Evolutionary conservation across 2,113 vertebrate genomes (phyloP).

Genomic region (Chaenocephalus aceratus): DNA sequence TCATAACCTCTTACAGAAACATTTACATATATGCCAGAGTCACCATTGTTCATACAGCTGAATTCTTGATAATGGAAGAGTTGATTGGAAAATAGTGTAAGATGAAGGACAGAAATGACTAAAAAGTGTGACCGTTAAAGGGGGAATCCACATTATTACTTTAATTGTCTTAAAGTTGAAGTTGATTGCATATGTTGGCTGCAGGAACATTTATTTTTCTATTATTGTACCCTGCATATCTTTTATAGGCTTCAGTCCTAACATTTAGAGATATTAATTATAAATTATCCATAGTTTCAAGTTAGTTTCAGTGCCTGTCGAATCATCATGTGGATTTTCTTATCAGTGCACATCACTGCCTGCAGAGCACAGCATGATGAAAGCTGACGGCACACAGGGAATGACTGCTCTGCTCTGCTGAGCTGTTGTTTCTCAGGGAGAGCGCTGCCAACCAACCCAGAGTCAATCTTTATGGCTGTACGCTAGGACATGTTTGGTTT

Average conservation of each 20-base stretch:
- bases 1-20: background rate
- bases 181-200: background rate
- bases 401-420: background rate
- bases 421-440: conserved; percentile 28
- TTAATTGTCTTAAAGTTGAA: background rate
- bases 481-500: background rate
- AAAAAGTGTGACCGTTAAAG: too few relatives aligned
- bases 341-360: background rate
- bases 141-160: too few relatives aligned
- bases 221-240: background rate
- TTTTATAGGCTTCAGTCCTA: background rate
- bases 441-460: conserved; percentile 6
- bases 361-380: conserved; percentile 16
- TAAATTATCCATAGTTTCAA: background rate
- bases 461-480: conserved; percentile 3
- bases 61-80: too few relatives aligned
- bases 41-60: too few relatives aligned
- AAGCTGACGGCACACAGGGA: conserved; percentile 30
- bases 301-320: background rate
- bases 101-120: too few relatives aligned
- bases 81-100: too few relatives aligned
- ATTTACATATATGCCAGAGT: background rate
- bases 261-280: background rate
- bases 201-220: background rate
- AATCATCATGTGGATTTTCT: conserved; percentile 10